Evolutionary conservation across 2,888 invertebrate genomes (phyloP).

Genomic region (Prosapia bicincta): DNA sequence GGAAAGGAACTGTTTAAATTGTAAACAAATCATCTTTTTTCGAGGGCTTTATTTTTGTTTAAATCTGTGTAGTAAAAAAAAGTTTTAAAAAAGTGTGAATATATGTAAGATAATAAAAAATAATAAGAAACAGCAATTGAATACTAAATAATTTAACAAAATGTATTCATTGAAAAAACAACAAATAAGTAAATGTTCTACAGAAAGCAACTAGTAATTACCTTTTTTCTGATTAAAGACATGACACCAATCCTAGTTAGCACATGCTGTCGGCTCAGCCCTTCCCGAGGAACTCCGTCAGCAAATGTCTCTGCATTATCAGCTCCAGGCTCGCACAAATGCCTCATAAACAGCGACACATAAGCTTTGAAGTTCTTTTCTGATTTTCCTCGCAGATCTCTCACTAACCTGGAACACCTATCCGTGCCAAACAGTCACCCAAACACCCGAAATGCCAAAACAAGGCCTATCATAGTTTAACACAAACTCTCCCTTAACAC

Average conservation of each 20-base stretch:
- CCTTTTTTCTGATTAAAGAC: conserved; percentile 97
- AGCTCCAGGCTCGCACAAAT: conserved; percentile 98
- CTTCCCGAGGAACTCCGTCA: conserved; percentile 97
- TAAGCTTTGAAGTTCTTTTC: conserved; percentile 99
- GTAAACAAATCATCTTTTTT: too few species aligned
- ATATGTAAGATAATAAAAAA: too few species aligned
- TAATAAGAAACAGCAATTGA: too few species aligned
- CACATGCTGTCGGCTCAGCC: conserved; percentile 94
- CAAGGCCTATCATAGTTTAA: background rate
- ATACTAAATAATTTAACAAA: too few species aligned
- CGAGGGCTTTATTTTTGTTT: too few species aligned
- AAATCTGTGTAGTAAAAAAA: too few species aligned
- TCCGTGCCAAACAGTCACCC: conserved; percentile 18
- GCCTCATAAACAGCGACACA: conserved; percentile 98
- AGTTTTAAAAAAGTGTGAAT: too few species aligned
- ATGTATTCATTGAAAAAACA: too few species aligned
- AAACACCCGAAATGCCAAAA: background rate
- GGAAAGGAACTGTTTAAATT: too few species aligned
- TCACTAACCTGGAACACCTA: conserved; percentile 64
- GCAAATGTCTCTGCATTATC: conserved; percentile 97
- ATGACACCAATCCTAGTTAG: conserved; percentile 97
- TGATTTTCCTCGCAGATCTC: conserved; percentile 95
- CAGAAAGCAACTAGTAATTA: too few species aligned
- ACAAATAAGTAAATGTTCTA: too few species aligned
- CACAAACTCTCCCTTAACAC: too few species aligned